Evolutionary conservation across 2,797 vertebrate genomes (phyloP).

Genomic region (Threskiornis aethiopicus): DNA sequence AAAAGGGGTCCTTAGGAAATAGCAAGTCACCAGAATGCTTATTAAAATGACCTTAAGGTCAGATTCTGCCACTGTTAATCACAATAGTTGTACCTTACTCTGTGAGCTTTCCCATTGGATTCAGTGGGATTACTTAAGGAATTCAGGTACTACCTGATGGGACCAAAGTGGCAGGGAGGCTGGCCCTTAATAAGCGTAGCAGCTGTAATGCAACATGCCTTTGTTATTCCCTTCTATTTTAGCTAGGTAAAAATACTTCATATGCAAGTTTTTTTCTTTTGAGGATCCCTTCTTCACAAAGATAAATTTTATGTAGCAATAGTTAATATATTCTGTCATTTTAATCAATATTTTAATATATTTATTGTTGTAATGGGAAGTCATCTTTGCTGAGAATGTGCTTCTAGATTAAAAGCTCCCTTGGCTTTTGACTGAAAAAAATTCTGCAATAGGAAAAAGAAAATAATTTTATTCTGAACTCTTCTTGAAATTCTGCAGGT

Average conservation of each 20-base stretch:
- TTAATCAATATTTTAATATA: background rate
- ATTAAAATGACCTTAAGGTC: conserved; percentile 67
- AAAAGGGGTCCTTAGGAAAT: conserved; percentile 34
- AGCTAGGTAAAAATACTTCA: background rate
- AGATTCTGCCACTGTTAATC: conserved; percentile 60
- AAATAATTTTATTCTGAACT: background rate
- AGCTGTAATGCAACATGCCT: background rate
- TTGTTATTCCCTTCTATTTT: background rate
- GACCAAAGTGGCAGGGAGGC: background rate
- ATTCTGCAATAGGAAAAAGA: background rate
- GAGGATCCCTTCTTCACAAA: background rate
- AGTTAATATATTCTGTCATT: background rate
- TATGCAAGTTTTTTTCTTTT: background rate
- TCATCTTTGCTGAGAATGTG: background rate
- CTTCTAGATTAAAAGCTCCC: background rate
- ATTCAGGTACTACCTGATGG: conserved; percentile 15
- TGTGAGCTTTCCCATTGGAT: conserved; percentile 10
- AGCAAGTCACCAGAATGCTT: conserved; percentile 15
- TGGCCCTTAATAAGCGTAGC: background rate
- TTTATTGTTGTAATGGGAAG: background rate
- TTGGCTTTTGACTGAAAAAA: background rate
- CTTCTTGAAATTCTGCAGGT: background rate
- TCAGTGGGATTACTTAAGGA: conserved; percentile 40
- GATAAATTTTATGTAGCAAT: background rate
- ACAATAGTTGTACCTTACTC: conserved; percentile 41